These are phyloP conservation scores for Drosophila pseudotakahashii DNA, from an alignment of 2,888 invertebrate genomes.

Conservation along the genomic window DNA sequence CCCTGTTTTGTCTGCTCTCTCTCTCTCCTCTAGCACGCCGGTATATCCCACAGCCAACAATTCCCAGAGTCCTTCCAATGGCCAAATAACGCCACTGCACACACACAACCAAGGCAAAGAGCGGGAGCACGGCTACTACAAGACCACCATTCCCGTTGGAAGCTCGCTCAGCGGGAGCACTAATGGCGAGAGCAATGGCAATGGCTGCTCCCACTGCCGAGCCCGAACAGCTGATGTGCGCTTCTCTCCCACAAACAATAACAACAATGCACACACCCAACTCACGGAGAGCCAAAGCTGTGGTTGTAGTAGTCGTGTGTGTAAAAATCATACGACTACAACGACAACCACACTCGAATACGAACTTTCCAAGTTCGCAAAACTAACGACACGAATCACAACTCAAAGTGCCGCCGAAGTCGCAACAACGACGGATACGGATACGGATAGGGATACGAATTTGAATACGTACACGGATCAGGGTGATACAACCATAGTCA, in stretches of 20 bases:
- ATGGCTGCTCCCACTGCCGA: constrained; percentile 54
- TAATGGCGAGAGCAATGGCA: constrained; percentile 17
- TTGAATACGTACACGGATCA: background rate
- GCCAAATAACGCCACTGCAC: constrained; percentile 77
- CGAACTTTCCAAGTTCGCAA: constrained; percentile 83
- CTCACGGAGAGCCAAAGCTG: constrained; percentile 42
- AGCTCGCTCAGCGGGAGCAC: constrained; percentile 38
- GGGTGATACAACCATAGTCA: constrained; percentile 4
- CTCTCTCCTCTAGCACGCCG: constrained; percentile 69
- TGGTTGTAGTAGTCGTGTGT: constrained; percentile 73
- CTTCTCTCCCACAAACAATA: constrained; percentile 53
- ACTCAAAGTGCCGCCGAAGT: constrained; percentile 79
- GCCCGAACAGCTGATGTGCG: constrained; percentile 71
- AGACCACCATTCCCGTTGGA: constrained; percentile 83
- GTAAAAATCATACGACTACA: constrained; percentile 83
- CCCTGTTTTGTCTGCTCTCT: constrained; percentile 16
- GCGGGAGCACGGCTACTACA: constrained; percentile 65
- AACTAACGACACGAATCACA: constrained; percentile 82
- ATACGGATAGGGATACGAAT: background rate
- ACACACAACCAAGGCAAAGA: constrained; percentile 52
- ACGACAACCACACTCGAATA: constrained; percentile 82
- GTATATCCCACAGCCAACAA: constrained; percentile 80
- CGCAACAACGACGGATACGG: constrained; percentile 46
- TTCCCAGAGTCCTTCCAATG: constrained; percentile 79
- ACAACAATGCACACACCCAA: constrained; percentile 45